phyloP scores from a whole-genome alignment of 2,888 invertebrate genomes.

The Nysson spinosus region DNA sequence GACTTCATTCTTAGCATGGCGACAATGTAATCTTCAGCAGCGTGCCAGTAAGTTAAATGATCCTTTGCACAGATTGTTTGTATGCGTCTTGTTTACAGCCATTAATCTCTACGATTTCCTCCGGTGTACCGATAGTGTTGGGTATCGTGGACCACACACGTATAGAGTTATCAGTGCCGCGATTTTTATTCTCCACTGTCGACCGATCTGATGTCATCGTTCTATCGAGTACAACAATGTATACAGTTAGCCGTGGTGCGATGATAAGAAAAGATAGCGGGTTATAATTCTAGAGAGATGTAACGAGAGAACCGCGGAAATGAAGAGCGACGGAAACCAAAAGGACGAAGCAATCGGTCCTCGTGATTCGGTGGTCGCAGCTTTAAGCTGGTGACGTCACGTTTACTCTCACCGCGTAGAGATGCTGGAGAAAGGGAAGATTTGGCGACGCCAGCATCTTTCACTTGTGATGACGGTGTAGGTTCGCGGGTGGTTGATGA shows the following conservation, averaged over 20 bases:
- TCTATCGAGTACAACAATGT: conserved; percentile 18
- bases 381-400: conserved; percentile 71
- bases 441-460: conserved; percentile 73
- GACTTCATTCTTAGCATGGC: too few relatives aligned
- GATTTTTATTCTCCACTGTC: too few relatives aligned
- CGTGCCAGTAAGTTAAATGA: conserved; percentile 4
- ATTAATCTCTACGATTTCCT: conserved; percentile 36
- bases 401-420: conserved; percentile 68
- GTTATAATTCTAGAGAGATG: background rate
- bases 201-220: conserved; percentile 22
- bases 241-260: background rate
- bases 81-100: conserved; percentile 39
- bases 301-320: background rate
- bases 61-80: conserved; percentile 2
- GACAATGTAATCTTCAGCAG: background rate
- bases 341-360: conserved; percentile 56
- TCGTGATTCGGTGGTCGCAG: conserved; percentile 58
- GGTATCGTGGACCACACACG: conserved; percentile 27
- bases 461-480: conserved; percentile 71
- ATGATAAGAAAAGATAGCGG: background rate
- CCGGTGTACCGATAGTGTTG: conserved; percentile 21
- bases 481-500: conserved; percentile 69
- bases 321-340: conserved; percentile 39
- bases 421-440: conserved; percentile 68
- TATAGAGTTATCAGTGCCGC: too few relatives aligned